Evolutionary conservation across 2,888 invertebrate species (phyloP).

Genomic region (Pyrocoelia pectoralis): DNA sequence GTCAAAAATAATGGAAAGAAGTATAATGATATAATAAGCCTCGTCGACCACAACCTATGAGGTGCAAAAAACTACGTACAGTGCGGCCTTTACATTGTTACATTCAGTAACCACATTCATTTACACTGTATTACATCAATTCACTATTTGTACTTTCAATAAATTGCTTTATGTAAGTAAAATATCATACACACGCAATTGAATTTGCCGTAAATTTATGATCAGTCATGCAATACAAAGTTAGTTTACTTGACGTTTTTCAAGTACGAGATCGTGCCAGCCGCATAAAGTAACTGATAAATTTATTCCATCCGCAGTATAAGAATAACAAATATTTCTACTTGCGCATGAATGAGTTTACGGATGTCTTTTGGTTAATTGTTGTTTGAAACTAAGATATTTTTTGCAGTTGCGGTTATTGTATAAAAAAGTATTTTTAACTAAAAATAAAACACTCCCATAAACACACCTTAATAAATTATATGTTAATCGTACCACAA

Average conservation of each 20-base stretch:
- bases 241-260: neutral
- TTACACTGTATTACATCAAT: neutral
- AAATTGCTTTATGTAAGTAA: neutral
- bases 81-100: neutral
- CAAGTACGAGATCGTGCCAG: conserved; percentile 18
- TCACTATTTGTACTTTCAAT: neutral
- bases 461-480: too few relatives aligned
- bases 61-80: too few relatives aligned
- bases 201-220: neutral
- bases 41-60: too few relatives aligned
- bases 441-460: too few relatives aligned
- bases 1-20: too few relatives aligned
- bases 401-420: too few relatives aligned
- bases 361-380: too few relatives aligned
- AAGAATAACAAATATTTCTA: conserved; percentile 1
- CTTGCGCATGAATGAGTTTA: neutral
- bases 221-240: conserved; percentile 13
- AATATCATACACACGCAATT: neutral
- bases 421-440: too few relatives aligned
- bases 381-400: too few relatives aligned
- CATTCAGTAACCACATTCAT: neutral
- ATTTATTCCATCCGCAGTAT: neutral
- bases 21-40: too few relatives aligned
- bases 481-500: too few relatives aligned
- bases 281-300: neutral